Base-by-base conservation (phyloP, 1,140 invertebrate genomes). In the Heliconius himera region DNA sequence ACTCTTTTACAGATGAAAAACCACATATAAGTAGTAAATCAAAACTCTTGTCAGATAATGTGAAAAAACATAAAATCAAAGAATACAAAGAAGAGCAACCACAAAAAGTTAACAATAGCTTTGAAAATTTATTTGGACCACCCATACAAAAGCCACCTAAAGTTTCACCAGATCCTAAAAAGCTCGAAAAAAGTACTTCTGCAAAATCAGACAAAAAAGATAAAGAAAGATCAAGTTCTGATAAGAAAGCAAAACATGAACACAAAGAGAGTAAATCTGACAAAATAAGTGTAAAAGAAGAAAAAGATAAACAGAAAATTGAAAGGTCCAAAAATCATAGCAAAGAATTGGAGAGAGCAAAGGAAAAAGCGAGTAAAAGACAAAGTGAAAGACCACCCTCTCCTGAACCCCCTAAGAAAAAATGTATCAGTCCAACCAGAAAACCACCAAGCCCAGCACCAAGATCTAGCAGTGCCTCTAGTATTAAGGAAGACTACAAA, bases 51-150 rank as follows among this genome's bases (percentile, higher is more conserved):
- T 91, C 91, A 81, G 94, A 95, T 84, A 95, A 93, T 76, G 95
- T 95, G 26, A 97, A 97, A 88, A 97, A 97, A 92, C 96, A 96
- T 80, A 97, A 96, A 92, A 90, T 93, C 38, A 96, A 96, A 87
- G 96, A 96, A 76, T 96, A 96, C 75, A 92, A 95, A 75, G 95
- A 96, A 29, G 96, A 96, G 84, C 91, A 95, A 46, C 96, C 95
- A 51, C 96, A 95, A 86, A 92, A 91, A 85, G 96, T 95, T 81
- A 96, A 95, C 85, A 96, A 72, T 85, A 96, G 96, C 73, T 98
- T 98, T 91, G 96, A 96, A 56, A 96, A 96, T 81, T 93, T 98
- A 73, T 98, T 98, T 95, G 97, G 98, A 1, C 92, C 96, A 46
- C 97, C 97, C 1, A 97, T 98, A 78, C 96, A 95, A 36, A 97